Base-by-base conservation (phyloP, 1,140 invertebrate species). In the Drosophila fuyamai region DNA sequence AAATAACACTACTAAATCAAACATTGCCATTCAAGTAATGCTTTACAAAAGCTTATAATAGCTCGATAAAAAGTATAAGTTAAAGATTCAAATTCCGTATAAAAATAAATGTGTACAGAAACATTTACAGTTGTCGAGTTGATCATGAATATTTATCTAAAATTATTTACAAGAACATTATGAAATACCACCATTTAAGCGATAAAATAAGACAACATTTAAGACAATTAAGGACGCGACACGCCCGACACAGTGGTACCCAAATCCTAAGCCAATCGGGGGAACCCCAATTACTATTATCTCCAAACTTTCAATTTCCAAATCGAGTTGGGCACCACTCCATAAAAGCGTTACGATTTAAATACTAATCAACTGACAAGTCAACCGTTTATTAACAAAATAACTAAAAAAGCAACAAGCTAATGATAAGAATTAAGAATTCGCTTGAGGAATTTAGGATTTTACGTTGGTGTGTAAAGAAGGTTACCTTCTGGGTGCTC, bases 381-480 rank as follows among this genome's bases (percentile, higher is more conserved):
- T 35, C 36, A 62, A 62, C n/a, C 1, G 32, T 80, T 80, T 80
- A 80, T 80, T 77, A 53, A 58, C 38, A 63, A 77, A 70, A 36
- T 10, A 41, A 43, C 12, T 29, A 65, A 65, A 23, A 23, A 23
- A 4, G 23, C 23, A 4, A 23, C 2, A 23, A 23, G 23, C 23
- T 23, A 23, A 23, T 23, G 23, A 2, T 23, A 23, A 41, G 4
- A 44, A 44, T 16, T 35, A 14, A 4, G 51, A 5, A 58, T 16
- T 29, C 9, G 40, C 60, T 27, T 10, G 38, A 44, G n/a, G n/a
- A 18, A 23, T 18, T 58, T 32, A 9, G 58, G 29, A 7, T 40
- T 40, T 41, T 32, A 14, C 18, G 35, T 44, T n/a, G 40, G 6
- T 44, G 58, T n/a, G 48, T 14, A 50, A 32, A 32, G 27, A 16